These are phyloP conservation scores for Tetrao urogallus DNA, from an alignment of 2,113 vertebrate species.

Conservation along the genomic window DNA sequence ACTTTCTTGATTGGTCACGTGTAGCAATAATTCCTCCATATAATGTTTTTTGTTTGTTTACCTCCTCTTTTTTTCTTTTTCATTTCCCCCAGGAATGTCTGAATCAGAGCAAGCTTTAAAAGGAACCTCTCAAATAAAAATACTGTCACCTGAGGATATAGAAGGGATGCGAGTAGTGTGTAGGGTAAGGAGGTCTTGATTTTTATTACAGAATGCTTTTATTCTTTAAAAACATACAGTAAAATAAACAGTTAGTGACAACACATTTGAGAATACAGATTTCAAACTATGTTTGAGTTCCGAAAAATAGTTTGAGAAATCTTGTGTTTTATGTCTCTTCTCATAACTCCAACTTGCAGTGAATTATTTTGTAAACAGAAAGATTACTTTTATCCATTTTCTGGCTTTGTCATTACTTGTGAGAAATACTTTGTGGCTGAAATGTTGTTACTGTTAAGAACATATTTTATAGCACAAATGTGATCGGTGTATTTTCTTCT, in stretches of 20 bases:
- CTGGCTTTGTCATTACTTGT: background rate
- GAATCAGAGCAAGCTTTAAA: slow-evolving; percentile 97
- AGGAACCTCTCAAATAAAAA: slow-evolving; percentile 98
- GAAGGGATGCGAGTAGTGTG: slow-evolving; percentile 95
- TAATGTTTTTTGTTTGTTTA: rapidly evolving
- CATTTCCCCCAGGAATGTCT: slow-evolving; percentile 87
- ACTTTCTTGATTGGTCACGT: background rate
- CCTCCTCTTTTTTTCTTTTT: no score
- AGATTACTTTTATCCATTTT: background rate
- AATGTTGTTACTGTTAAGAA: background rate
- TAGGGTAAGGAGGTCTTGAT: slow-evolving; percentile 79
- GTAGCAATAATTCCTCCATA: background rate
- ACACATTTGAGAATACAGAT: background rate
- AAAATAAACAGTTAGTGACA: background rate
- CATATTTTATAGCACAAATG: background rate
- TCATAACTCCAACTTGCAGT: background rate
- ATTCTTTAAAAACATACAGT: background rate
- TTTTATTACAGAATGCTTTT: background rate
- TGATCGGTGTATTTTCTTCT: background rate
- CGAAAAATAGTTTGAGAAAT: background rate
- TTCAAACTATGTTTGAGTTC: background rate
- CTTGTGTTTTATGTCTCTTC: background rate
- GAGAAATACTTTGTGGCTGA: background rate
- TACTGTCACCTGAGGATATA: slow-evolving; percentile 91
- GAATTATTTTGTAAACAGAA: background rate